Percentiles rank a stretch among this genome's conserved stretches.
Conservation (phyloP, 2,888 invertebrate species). For the Acleris emargana region DNA sequence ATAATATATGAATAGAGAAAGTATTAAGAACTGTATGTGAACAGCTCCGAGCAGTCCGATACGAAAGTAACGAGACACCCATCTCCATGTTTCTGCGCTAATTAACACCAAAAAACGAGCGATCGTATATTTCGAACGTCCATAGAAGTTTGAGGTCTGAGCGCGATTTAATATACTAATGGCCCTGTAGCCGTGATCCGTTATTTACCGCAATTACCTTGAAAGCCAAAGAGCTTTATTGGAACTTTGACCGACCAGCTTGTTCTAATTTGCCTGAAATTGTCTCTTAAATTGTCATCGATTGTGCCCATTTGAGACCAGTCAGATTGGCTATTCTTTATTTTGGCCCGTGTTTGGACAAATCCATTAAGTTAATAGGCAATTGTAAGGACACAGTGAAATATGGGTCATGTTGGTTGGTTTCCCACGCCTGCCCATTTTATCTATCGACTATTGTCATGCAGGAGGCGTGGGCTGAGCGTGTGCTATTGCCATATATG, state of each 20-base stretch:
- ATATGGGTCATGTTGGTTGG: constrained; percentile 58
- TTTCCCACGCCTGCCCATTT: constrained; percentile 66
- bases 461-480: constrained; percentile 49
- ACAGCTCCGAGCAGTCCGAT: constrained; percentile 55
- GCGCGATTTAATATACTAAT: constrained; percentile 4
- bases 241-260: constrained; percentile 4
- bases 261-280: constrained; percentile 19
- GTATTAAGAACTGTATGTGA: constrained; percentile 57
- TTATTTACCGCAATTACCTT: constrained; percentile 15
- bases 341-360: constrained; percentile 21
- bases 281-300: constrained; percentile 12
- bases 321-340: constrained; percentile 14
- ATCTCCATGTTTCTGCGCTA: constrained; percentile 49
- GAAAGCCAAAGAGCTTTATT: constrained; percentile 16
- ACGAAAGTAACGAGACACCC: constrained; percentile 57
- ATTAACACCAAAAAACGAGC: constrained; percentile 40
- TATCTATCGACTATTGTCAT: constrained; percentile 50
- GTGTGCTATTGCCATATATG: constrained; percentile 64
- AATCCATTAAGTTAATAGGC: constrained; percentile 17
- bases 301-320: constrained; percentile 5
- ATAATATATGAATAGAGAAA: constrained; percentile 76
- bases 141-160: background rate
- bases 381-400: constrained; percentile 40
- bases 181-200: background rate
- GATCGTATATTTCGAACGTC: constrained; percentile 21